Base-by-base conservation (phyloP, 2,797 vertebrate genomes). In the Labeo calbasu region DNA sequence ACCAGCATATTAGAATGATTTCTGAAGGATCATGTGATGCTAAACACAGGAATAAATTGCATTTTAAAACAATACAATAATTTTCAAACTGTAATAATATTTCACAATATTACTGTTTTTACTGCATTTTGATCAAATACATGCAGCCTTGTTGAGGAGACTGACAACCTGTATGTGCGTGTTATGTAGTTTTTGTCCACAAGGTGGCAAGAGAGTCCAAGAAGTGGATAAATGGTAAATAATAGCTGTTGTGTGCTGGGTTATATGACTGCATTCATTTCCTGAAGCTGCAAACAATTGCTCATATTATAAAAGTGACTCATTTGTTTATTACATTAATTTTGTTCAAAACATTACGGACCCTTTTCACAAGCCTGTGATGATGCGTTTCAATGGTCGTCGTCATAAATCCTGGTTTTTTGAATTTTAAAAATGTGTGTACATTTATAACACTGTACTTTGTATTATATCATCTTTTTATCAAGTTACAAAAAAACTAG, bases 181-280 rank as follows among this genome's bases (percentile, higher is more conserved):
- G 32, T 12, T 43, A 8, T 73, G 9, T n/a, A 17, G 10, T 28
- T 63, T 59, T 55, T 82, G 66, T 28, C 84, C 84, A 71, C 75
- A 65, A 66, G 84, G 36, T 78, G 84, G 84, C 84, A 53, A 55
- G 65, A 21, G 32, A 82, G 55, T 57, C 73, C 46, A 82, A 46
- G 23, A 25, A 23, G 8, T 61, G 21, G 5, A 36, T 7, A 10
- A 5, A 55, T 23, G 25, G 17, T 14, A 11, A 32, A 73, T 8
- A 25, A 0, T 55, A 8, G 17, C 5, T 19, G 3, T 50, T 50
- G 15, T 66, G 12, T 53, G n/a, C 70, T 17, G 19, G 43, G 10
- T 25, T 46, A 23, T 59, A 11, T 65, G 5, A 63, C 4, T 48
- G 32, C 57, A 9, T 46, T 70, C 21, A 69, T 75, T 32, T 75